phyloP scores from a whole-genome alignment of 2,888 invertebrate genomes.

The Willowsia nigromaculata region DNA sequence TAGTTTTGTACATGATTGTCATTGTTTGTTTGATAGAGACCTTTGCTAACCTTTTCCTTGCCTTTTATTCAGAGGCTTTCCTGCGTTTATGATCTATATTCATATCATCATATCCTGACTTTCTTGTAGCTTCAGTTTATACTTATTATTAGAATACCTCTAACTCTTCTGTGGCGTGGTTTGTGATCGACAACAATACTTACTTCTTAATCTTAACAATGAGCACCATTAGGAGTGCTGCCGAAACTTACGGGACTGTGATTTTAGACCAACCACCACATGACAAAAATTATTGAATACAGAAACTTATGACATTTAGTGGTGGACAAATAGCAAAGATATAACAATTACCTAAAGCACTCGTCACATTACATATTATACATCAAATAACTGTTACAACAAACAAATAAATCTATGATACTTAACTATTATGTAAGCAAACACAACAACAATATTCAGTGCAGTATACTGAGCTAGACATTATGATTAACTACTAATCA shows the following conservation, averaged over 20 bases:
- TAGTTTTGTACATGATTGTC: slow-evolving; percentile 61
- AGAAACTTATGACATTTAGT: neutral
- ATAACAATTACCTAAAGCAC: neutral
- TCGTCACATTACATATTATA: neutral
- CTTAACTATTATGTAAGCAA: too few relatives aligned
- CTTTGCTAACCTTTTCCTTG: neutral
- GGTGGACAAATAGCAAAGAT: neutral
- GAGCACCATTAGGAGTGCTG: slow-evolving; percentile 35
- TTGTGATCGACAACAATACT: neutral
- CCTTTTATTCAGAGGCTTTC: too few relatives aligned
- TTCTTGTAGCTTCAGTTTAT: neutral
- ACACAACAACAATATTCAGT: too few relatives aligned
- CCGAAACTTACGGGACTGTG: neutral
- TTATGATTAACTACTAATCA: neutral
- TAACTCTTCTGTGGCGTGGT: neutral
- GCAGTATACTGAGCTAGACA: too few relatives aligned
- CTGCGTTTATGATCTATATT: too few relatives aligned
- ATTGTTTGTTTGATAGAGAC: slow-evolving; percentile 50
- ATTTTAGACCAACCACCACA: neutral
- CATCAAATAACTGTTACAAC: neutral
- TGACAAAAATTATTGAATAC: neutral
- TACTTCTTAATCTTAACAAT: neutral
- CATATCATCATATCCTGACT: too few relatives aligned
- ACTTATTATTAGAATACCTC: neutral
- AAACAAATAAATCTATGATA: too few relatives aligned